phyloP scores from a whole-genome alignment of 2,797 vertebrate species.

The Selene dorsalis region DNA sequence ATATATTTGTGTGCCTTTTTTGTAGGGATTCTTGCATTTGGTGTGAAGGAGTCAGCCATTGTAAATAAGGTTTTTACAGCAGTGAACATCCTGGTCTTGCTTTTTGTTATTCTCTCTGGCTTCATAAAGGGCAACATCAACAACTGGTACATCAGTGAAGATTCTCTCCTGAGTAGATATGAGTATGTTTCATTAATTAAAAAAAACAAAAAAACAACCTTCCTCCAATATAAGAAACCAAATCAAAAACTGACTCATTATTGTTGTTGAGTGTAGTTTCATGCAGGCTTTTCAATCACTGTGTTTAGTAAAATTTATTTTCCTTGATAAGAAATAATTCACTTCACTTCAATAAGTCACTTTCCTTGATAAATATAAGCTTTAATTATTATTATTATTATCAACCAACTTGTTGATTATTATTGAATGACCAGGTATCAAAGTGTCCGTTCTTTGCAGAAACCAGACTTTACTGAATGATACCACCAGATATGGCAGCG shows the following conservation, averaged over 20 bases:
- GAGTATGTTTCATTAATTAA: slow-evolving; percentile 24
- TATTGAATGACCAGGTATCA: not conserved
- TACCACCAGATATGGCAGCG: slow-evolving; percentile 60
- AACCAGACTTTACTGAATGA: slow-evolving; percentile 68
- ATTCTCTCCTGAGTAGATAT: slow-evolving; percentile 64
- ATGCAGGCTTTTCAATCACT: not conserved
- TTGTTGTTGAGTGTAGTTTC: not conserved
- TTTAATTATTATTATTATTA: not conserved
- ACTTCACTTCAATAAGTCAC: not conserved
- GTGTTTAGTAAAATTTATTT: not conserved
- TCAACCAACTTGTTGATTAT: not conserved
- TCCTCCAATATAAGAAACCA: not conserved
- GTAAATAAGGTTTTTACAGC: slow-evolving; percentile 90
- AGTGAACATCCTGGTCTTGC: slow-evolving; percentile 85
- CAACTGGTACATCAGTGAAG: slow-evolving; percentile 85
- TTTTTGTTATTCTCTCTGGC: slow-evolving; percentile 87
- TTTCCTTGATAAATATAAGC: not conserved
- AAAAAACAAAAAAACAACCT: not conserved
- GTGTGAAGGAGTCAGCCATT: slow-evolving; percentile 88
- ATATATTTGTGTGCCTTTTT: slow-evolving; percentile 3
- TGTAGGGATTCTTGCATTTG: slow-evolving; percentile 89
- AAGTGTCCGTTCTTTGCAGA: slow-evolving; percentile 43
- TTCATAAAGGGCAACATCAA: slow-evolving; percentile 86
- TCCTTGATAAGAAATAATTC: not conserved
- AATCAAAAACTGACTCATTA: not conserved